phyloP scores from a whole-genome alignment of 1,140 invertebrate species.

The Periplaneta americana region DNA sequence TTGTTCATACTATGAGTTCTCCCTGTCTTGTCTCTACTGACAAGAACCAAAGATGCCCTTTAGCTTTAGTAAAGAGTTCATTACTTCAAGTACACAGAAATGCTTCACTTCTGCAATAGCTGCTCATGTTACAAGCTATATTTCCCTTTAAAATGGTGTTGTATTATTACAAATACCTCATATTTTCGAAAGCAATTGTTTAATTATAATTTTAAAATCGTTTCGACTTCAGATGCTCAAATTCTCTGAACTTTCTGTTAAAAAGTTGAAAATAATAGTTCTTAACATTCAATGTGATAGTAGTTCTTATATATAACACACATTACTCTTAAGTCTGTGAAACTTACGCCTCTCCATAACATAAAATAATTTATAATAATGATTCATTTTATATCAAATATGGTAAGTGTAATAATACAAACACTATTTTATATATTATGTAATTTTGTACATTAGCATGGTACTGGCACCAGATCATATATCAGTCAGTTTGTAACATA shows the following conservation, averaged over 20 bases:
- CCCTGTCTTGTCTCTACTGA: not conserved
- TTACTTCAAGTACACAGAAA: not conserved
- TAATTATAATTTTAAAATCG: no score
- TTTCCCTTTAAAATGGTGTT: not conserved
- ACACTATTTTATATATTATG: not conserved
- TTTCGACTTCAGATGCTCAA: no score
- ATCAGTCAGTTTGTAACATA: not conserved
- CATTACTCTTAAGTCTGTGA: no score
- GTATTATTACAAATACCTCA: not conserved
- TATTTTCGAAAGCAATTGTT: no score
- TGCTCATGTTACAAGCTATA: not conserved
- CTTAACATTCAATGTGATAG: no score
- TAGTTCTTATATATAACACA: no score
- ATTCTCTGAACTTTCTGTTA: no score
- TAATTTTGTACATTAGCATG: not conserved
- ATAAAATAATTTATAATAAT: no score
- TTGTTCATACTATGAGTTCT: not conserved
- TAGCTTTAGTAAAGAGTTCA: no score
- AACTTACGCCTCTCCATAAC: no score
- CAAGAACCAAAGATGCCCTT: not conserved
- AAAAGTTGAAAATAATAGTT: no score
- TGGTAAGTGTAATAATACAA: not conserved
- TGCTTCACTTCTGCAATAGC: not conserved
- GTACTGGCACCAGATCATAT: not conserved
- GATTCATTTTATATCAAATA: no score